Evolutionary conservation across 2,888 invertebrate species (phyloP).

Genomic region (Abrostola triplasia): DNA sequence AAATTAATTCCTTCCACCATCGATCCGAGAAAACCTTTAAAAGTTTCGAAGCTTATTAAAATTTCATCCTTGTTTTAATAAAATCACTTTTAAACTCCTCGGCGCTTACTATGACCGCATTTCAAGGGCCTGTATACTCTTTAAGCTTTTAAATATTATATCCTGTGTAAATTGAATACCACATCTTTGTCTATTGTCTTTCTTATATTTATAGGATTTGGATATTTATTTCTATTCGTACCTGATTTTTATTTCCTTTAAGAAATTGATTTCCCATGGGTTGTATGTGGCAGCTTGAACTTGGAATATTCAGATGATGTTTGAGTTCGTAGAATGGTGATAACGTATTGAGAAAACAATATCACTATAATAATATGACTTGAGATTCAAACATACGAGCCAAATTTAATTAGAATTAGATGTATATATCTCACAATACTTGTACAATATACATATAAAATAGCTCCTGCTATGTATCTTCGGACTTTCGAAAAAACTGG

Average conservation of each 20-base stretch:
- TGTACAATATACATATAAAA: no score
- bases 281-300: slow-evolving; percentile 13
- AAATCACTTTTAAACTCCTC: slow-evolving; percentile 42
- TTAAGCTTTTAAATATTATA: slow-evolving; percentile 39
- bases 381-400: no score
- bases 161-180: slow-evolving; percentile 43
- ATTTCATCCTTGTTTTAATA: slow-evolving; percentile 33
- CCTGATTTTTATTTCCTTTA: slow-evolving; percentile 22
- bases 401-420: no score
- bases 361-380: not conserved
- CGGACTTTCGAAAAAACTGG: no score
- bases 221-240: slow-evolving; percentile 5
- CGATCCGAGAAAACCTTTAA: slow-evolving; percentile 14
- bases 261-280: slow-evolving; percentile 49
- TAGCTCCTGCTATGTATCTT: no score
- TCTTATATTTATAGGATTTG: slow-evolving; percentile 20
- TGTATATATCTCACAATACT: no score
- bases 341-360: not conserved
- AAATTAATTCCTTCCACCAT: slow-evolving; percentile 23
- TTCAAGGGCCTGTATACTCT: slow-evolving; percentile 29
- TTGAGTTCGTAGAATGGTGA: no score
- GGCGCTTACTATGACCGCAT: slow-evolving; percentile 21
- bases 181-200: slow-evolving; percentile 30
- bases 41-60: slow-evolving; percentile 46
- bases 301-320: not conserved